A percentile compares a stretch with the other conserved stretches of the same genome.
These are phyloP conservation scores for Ceratoteleas bidentatus DNA, from an alignment of 1,140 invertebrate species.

Conservation along the genomic window DNA sequence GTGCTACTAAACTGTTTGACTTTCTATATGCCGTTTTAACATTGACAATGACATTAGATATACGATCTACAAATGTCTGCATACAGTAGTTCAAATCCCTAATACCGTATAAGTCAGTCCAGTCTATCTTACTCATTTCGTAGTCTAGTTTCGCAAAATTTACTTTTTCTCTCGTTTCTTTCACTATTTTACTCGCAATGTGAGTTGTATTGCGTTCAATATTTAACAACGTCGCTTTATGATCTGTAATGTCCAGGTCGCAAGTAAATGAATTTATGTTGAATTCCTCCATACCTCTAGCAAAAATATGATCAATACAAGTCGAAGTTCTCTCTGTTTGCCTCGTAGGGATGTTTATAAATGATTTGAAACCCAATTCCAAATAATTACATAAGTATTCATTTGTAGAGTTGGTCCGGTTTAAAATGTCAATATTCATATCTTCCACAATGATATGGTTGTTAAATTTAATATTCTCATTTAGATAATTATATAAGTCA, in stretches of 20 bases:
- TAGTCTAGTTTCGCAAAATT: neutral
- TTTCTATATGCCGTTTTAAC: neutral
- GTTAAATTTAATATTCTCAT: neutral
- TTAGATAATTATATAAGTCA: neutral
- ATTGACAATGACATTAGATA: neutral
- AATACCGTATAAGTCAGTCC: too few relatives aligned
- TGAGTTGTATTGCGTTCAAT: neutral
- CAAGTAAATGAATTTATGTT: neutral
- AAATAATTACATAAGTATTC: slow-evolving; percentile 16
- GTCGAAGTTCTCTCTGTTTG: neutral
- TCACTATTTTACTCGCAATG: too few relatives aligned
- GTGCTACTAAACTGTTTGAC: slow-evolving; percentile 6
- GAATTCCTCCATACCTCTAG: neutral
- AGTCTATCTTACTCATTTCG: too few relatives aligned
- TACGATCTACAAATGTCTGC: neutral
- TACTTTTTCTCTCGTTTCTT: neutral
- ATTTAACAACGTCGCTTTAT: neutral
- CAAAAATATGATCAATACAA: slow-evolving; percentile 26
- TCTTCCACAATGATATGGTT: slow-evolving; percentile 11
- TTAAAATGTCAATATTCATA: slow-evolving; percentile 19
- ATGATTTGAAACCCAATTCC: slow-evolving; percentile 7
- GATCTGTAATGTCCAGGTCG: slow-evolving; percentile 16
- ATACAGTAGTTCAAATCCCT: too few relatives aligned
- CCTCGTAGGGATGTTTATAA: slow-evolving; percentile 12
- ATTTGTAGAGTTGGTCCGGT: neutral